phyloP scores from a whole-genome alignment of 2,797 vertebrate species.

The Scolopax rusticola region DNA sequence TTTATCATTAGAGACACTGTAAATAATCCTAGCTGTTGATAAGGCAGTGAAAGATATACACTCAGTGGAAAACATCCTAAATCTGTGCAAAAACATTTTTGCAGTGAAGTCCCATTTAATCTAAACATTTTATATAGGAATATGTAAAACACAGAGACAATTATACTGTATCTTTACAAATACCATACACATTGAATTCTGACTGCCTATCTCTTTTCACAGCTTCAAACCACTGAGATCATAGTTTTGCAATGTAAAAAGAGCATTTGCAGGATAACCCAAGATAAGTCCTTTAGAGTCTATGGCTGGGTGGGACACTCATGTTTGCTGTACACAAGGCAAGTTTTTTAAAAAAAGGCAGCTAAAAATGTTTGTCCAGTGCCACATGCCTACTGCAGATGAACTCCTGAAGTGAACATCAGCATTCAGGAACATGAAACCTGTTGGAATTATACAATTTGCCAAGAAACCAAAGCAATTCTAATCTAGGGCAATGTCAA shows the following conservation, averaged over 20 bases:
- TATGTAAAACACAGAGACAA: neutral
- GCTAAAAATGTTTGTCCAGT: neutral
- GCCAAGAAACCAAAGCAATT: neutral
- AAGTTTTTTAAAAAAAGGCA: neutral
- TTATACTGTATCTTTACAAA: neutral
- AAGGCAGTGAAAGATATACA: neutral
- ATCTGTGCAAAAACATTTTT: neutral
- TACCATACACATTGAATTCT: neutral
- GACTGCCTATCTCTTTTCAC: neutral
- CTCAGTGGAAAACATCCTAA: neutral
- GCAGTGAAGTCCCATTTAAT: neutral
- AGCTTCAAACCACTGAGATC: neutral
- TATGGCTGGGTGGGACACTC: neutral
- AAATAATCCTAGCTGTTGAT: neutral
- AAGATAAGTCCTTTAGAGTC: neutral
- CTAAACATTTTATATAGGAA: neutral
- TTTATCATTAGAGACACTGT: neutral
- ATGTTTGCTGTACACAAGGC: neutral
- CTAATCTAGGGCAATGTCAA: neutral
- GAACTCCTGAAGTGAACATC: neutral
- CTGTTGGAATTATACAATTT: neutral
- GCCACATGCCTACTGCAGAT: neutral
- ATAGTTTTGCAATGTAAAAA: neutral
- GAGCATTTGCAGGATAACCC: neutral
- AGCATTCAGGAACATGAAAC: neutral